Base-by-base conservation (phyloP, 2,888 invertebrate species). In the Epinotia nisella region DNA sequence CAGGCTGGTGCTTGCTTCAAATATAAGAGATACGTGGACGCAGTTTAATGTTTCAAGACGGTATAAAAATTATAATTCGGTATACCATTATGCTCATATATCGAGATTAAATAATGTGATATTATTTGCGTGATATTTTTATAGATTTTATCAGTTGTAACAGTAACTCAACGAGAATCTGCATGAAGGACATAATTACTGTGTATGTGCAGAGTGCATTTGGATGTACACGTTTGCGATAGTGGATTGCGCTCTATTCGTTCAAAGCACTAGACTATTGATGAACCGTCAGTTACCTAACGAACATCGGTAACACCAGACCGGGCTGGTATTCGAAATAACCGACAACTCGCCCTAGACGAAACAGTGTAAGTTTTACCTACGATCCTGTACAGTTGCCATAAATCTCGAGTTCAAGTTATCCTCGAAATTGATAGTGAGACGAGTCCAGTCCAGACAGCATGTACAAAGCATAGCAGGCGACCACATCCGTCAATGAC, bases 401-500 rank as follows among this genome's bases (percentile, higher is more conserved):
- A 49, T 49, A 13, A 49, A n/a, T 49, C 49, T 49, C 49, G n/a
- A n/a, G n/a, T n/a, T n/a, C n/a, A 1, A 49, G 7, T n/a, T 49
- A 13, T n/a, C 3, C n/a, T 13, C n/a, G n/a, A n/a, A 15, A 45
- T 45, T 13, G 15, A 15, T 45, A 15, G 45, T 5, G 15, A 45
- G 45, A 45, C 15, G 45, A 45, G 15, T 45, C 15, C 4, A 45
- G 15, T 45, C 15, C 4, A 45, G 45, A 45, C 13, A 41, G 41
- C 13, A 41, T 41, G 41, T 41, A 13, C 3, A 41, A 3, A 41
- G 41, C 41, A 41, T 11, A 41, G 41, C 76, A 78, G 83, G 81
- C 80, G 77, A 81, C 84, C 83, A 81, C 84, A 86, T 89, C 82
- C 83, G 84, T 88, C 88, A 87, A 79, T 88, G 89, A 88, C 88